Evolutionary conservation across 2,797 vertebrate species (phyloP), one percentile per base, ranked within the genome.

Genomic region (Notoglanidium macrostoma): DNA sequence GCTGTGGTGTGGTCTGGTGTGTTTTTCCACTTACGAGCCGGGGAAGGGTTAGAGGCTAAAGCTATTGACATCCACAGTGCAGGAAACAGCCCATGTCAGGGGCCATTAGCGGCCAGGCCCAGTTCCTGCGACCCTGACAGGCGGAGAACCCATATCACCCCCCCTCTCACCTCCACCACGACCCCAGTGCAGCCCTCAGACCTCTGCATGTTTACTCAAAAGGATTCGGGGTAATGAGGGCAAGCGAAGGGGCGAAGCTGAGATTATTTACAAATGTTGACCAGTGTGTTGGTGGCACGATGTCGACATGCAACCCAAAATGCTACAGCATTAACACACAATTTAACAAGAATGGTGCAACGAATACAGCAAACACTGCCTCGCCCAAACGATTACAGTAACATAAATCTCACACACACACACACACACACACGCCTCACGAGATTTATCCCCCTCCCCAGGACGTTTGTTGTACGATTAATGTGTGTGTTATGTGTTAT

Each of bases 11-110:
- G 88, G 86, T 63, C 87, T 87, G 88, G 88, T 92, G 89, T 92
- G 91, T 89, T 92, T 90, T 91, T 92, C 86, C 87, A 92, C 91
- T 92, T 91, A 87, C 6, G 10, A 35, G 83, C 72, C 70, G 51
- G 70, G 79, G 68, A 85, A 91, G 89, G 90, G 91, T 91, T 90
- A 91, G 90, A 90, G 89, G 89, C 85, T 92, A 90, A 92, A 91
- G 89, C 90, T 90, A 90, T 92, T 91, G 88, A 92, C 91, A 92
- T 90, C 88, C 89, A 88, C 32, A 83, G 83, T 35, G 85, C 91
- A 92, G 92, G 91, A 92, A 92, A 86, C 84, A 67, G 88, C 72
- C 88, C 89, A 86, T 89, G 91, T 91, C 89, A 88, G 86, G 89
- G 86, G 88, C 87, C 87, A 90, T 92, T 90, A 91, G 90, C 0